A percentile compares a stretch with the other conserved stretches of the same genome.
Conservation (phyloP, 2,113 vertebrate species). For the Micronycteris hirsuta region DNA sequence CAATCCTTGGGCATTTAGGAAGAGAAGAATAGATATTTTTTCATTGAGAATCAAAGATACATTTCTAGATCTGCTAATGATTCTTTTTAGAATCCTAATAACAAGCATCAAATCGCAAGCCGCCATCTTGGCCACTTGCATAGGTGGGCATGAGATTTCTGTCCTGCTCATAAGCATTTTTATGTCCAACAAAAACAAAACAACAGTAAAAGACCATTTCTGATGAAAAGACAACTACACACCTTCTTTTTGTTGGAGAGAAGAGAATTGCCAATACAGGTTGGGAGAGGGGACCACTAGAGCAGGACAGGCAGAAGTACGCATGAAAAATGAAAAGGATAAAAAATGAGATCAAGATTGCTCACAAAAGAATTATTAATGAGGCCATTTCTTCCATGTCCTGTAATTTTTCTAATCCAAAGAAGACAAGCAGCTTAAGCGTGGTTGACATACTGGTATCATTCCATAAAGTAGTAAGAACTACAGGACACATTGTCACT, state of each 20-base stretch:
- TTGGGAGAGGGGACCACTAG: rapidly evolving
- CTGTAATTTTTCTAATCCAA: neutral
- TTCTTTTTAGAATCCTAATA: neutral
- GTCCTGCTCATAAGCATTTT: neutral
- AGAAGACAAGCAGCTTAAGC: neutral
- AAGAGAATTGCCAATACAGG: neutral
- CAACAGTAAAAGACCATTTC: neutral
- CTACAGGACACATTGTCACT: too few relatives aligned
- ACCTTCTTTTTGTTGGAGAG: neutral
- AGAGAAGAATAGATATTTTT: neutral
- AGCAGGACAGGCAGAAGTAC: too few relatives aligned
- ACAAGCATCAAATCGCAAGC: neutral
- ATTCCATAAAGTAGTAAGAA: neutral
- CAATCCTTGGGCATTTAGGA: neutral
- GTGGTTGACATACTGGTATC: neutral
- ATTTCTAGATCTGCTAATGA: neutral
- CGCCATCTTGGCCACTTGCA: neutral
- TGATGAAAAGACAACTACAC: neutral
- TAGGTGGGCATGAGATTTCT: neutral
- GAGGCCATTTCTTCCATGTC: neutral
- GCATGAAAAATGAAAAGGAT: neutral
- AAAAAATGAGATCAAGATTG: neutral
- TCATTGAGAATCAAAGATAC: neutral
- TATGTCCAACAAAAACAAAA: neutral
- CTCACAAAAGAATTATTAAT: neutral